Conservation (phyloP, 2,797 vertebrate genomes). For the Furcifer pardalis region DNA sequence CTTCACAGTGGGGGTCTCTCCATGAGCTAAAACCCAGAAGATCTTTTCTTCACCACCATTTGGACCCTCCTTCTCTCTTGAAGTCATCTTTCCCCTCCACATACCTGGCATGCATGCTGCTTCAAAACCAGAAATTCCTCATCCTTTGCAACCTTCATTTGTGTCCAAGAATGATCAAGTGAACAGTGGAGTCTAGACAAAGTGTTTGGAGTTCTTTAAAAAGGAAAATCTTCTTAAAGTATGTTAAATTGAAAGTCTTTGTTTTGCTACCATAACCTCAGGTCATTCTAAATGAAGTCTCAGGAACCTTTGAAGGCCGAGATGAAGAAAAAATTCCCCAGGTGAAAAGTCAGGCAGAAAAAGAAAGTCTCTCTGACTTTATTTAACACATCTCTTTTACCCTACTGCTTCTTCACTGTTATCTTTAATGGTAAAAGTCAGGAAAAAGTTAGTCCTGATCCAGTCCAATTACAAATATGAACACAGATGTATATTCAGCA, state of each 20-base stretch:
- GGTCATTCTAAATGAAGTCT: constrained; percentile 87
- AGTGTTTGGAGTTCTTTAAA: constrained; percentile 73
- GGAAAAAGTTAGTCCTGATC: constrained; percentile 71
- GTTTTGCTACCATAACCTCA: constrained; percentile 81
- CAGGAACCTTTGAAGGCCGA: constrained; percentile 84
- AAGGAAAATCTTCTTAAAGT: constrained; percentile 63
- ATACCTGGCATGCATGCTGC: neutral
- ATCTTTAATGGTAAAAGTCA: constrained; percentile 75
- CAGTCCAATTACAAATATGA: constrained; percentile 28
- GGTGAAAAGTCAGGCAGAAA: constrained; percentile 87
- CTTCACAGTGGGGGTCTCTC: constrained; percentile 16
- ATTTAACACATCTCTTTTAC: constrained; percentile 81
- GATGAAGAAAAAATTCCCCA: constrained; percentile 84
- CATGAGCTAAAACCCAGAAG: constrained; percentile 18
- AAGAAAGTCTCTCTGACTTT: constrained; percentile 79
- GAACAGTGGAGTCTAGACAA: constrained; percentile 78
- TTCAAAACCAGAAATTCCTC: constrained; percentile 30
- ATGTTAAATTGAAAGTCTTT: constrained; percentile 77
- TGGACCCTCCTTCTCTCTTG: neutral
- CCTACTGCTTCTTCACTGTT: constrained; percentile 80
- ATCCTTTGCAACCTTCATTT: constrained; percentile 62
- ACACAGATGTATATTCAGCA: constrained; percentile 49
- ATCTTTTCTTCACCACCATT: neutral
- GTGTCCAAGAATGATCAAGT: constrained; percentile 66
- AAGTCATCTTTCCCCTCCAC: neutral